Base-by-base conservation (phyloP, 2,113 vertebrate species). In the Plecturocebus donacophilus region DNA sequence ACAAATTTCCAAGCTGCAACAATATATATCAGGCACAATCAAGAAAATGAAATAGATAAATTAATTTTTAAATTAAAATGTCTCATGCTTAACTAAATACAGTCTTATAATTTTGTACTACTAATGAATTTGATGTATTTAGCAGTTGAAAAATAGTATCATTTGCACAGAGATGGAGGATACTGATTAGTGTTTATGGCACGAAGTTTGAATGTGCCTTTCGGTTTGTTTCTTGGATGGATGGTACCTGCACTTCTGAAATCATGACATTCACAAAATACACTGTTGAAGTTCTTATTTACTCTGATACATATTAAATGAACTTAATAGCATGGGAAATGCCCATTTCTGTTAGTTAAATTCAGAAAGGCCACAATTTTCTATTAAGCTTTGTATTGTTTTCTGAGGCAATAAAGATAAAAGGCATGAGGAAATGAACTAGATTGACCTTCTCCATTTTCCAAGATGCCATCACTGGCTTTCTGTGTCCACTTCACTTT, bases 51-150 rank as follows among this genome's bases (percentile, higher is more conserved):
- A 96, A 88, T 38, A 77, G 90, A 52, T 86, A 42, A 73, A 96
- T 97, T 95, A 95, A 87, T 77, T 93, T 95, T 97, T 73, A 49
- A 87, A 97, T 87, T 71, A 90, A 91, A 94, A 95, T 91, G 8
- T 2, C 75, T 81, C 54, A 77, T 96, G 16, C 71, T 40, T 93
- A 70, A 94, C 71, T 94, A 93, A 94, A 97, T 90, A 85, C 61
- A 87, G 35, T n/a, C 64, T 75, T 66, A 49, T 73, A 30, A 68
- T 97, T 95, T 86, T 54, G 8, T 32, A 79, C 52, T 89, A 58
- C 79, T 94, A 58, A 64, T 87, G 52, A 86, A 94, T 71, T 56
- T 76, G 23, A 88, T 94, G 16, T 52, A 79, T 96, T 96, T 87
- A 88, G 49, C 47, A 25, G 27, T 54, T 82, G 32, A 83, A 88